Evolutionary conservation across 2,797 vertebrate species (phyloP).

Genomic region (Lutjanus argentimaculatus): DNA sequence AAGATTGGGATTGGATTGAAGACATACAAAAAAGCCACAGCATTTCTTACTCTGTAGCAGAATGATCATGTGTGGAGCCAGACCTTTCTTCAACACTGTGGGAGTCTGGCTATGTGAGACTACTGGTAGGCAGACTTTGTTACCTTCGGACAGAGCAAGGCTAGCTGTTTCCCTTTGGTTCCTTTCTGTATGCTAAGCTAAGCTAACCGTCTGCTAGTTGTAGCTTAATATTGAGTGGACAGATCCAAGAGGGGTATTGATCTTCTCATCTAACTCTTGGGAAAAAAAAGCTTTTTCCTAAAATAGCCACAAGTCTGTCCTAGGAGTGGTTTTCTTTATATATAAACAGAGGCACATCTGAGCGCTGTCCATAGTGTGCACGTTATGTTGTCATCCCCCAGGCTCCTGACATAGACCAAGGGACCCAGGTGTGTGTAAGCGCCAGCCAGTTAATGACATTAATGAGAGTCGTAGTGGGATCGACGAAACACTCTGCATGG

Average conservation of each 20-base stretch:
- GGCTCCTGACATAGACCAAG: constrained; percentile 38
- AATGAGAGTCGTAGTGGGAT: constrained; percentile 64
- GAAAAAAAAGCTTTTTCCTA: background rate
- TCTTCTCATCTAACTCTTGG: constrained; percentile 1
- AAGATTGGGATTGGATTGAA: too few relatives aligned
- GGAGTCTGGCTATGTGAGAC: too few relatives aligned
- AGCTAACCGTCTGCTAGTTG: constrained; percentile 1
- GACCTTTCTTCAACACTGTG: too few relatives aligned
- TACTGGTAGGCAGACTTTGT: background rate
- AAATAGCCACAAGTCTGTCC: background rate
- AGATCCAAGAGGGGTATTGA: background rate
- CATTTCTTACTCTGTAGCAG: too few relatives aligned
- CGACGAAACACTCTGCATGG: constrained; percentile 35
- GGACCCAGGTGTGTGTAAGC: constrained; percentile 74
- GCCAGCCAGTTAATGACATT: constrained; percentile 71
- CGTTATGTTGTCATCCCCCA: constrained; percentile 24
- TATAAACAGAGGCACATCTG: constrained; percentile 3
- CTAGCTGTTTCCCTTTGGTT: background rate
- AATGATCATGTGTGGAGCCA: too few relatives aligned
- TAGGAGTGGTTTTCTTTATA: background rate
- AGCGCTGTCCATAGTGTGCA: constrained; percentile 22
- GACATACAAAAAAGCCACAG: too few relatives aligned
- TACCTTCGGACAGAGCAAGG: background rate
- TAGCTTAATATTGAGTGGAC: constrained; percentile 4
- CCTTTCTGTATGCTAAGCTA: background rate